Evolutionary conservation across 2,113 vertebrate species (phyloP).

Genomic region (Bufo bufo): DNA sequence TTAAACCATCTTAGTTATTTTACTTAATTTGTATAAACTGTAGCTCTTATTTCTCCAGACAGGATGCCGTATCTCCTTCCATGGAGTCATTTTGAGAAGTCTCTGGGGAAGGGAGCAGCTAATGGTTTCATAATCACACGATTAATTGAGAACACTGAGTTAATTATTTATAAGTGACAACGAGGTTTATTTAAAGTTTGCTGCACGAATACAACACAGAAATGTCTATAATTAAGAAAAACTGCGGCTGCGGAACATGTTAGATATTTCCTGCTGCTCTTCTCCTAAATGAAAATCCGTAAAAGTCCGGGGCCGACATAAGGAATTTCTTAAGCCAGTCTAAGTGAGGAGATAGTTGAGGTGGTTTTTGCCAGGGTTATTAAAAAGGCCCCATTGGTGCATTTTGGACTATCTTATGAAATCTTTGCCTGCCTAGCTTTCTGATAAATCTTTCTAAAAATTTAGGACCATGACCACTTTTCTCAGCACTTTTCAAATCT

Average conservation of each 20-base stretch:
- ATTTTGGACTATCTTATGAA: too few relatives aligned
- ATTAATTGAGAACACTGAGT: constrained; percentile 39
- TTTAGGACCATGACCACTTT: too few relatives aligned
- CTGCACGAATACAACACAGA: neutral
- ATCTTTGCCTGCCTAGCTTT: too few relatives aligned
- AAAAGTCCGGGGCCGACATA: neutral
- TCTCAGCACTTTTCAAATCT: too few relatives aligned
- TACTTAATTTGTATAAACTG: neutral
- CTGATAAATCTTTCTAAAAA: too few relatives aligned
- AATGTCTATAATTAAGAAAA: neutral
- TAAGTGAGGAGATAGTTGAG: too few relatives aligned
- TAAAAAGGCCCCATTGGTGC: too few relatives aligned
- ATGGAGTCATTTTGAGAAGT: neutral
- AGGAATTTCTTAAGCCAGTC: too few relatives aligned
- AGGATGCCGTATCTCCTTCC: neutral
- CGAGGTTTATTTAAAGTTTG: constrained; percentile 47
- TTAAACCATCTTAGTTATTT: too few relatives aligned
- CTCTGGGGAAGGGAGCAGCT: constrained; percentile 8
- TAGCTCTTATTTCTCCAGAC: neutral
- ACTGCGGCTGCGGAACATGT: neutral
- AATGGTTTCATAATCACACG: constrained; percentile 52
- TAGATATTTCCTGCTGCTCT: neutral
- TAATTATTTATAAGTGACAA: constrained; percentile 54
- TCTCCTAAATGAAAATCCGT: neutral
- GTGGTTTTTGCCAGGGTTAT: too few relatives aligned